Evolutionary conservation across 2,113 vertebrate genomes (phyloP), one percentile per base, ranked within the genome.

Genomic region (Clarias macrocephalus): DNA sequence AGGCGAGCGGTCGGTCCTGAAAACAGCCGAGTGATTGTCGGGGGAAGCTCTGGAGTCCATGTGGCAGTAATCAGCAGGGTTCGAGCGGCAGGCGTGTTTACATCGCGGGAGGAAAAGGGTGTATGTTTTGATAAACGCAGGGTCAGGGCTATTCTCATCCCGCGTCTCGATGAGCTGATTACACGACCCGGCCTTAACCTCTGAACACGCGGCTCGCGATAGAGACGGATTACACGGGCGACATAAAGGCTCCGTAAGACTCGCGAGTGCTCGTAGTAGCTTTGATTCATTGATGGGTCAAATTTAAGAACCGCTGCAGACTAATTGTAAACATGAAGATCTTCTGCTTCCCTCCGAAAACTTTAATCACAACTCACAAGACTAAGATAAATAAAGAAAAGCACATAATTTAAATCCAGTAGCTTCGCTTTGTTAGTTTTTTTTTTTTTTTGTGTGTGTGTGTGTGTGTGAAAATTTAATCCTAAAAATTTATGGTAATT

Each of bases 71-170:
- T 93, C 89, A 89, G 91, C 90, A 85, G 88, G 89, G 37, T 48
- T 73, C 21, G 12, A 59, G 76, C 13, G 19, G 19, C 16, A 65
- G 84, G 72, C n/a, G 37, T 76, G 72, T 19, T 19, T 75, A 33
- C 60, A 30, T 56, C 16, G 88, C 87, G 89, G 91, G 42, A 48
- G 92, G 91, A 87, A 13, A 84, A 90, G 86, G 87, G 89, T 89
- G 88, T 81, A 87, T 93, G 93, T 94, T 94, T 92, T 92, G 93
- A 93, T 93, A 94, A 93, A 92, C 86, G 86, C 90, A 92, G 93
- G 93, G 93, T 93, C 94, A 79, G 77, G 86, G 91, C 92, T 93
- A 94, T 94, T 94, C 92, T 88, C 86, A 90, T 93, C 91, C 87
- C 66, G 90, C 89, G 93, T 91, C 90, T 30, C 86, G 91, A 60